Percentiles rank a stretch among this genome's conserved stretches.
Conservation (phyloP, 2,113 vertebrate species). For the Mesitornis unicolor region DNA sequence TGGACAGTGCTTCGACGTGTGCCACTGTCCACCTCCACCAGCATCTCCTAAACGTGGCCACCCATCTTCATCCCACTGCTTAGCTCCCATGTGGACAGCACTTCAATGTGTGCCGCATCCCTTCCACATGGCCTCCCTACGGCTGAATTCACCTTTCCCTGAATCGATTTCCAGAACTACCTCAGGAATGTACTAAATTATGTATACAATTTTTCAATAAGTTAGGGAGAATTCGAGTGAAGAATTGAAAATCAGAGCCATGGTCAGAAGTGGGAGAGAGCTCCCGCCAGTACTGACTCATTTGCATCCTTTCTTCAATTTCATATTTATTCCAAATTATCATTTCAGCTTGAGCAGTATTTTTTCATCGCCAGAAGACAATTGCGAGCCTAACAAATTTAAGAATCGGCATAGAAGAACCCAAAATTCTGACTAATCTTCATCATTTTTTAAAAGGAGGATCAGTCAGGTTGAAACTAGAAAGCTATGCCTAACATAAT, state of each 20-base stretch:
- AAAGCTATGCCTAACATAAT: conserved; percentile 39
- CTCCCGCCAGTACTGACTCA: background rate
- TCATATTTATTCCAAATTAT: background rate
- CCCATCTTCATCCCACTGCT: background rate
- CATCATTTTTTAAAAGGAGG: conserved; percentile 25
- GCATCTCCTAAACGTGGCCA: background rate
- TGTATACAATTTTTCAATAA: background rate
- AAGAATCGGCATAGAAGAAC: background rate
- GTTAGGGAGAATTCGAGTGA: background rate
- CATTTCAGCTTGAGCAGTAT: background rate
- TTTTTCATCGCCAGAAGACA: background rate
- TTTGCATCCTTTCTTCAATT: background rate
- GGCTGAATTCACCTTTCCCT: background rate
- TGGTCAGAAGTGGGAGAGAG: background rate
- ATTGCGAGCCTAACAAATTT: background rate
- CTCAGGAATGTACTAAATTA: background rate
- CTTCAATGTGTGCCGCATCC: fast-evolving
- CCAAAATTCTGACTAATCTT: conserved; percentile 27
- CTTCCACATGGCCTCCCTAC: background rate
- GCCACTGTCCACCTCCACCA: fast-evolving
- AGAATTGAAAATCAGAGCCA: background rate
- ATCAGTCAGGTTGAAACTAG: conserved; percentile 24
- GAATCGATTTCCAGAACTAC: background rate
- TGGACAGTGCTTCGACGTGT: too few species aligned
- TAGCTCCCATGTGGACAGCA: background rate